These are phyloP conservation scores for Hippocampus kuda DNA, from an alignment of 2,797 vertebrate species.

Conservation along the genomic window DNA sequence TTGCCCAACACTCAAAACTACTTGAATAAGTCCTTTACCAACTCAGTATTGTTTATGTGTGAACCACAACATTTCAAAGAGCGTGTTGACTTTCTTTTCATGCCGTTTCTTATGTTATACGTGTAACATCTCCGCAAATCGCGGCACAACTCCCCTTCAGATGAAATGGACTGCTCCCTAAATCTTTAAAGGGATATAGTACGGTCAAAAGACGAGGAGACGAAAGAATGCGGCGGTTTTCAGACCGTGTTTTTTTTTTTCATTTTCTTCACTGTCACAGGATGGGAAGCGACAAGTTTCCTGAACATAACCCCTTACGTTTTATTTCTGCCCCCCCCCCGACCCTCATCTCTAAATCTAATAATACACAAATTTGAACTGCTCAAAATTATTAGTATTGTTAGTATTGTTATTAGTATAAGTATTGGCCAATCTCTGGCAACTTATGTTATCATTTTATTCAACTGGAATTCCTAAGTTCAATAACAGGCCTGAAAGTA, in stretches of 20 bases:
- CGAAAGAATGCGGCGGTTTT: constrained; percentile 2
- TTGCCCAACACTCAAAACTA: not conserved
- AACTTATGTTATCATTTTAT: not conserved
- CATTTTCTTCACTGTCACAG: not conserved
- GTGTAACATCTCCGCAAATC: not conserved
- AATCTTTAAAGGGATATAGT: constrained; percentile 58
- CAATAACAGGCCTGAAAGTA: not conserved
- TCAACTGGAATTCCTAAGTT: not conserved
- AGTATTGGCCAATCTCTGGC: too few species aligned
- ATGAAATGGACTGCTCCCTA: constrained; percentile 57
- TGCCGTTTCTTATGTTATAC: not conserved
- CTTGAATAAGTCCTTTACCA: too few species aligned
- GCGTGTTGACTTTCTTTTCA: not conserved
- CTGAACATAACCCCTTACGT: too few species aligned
- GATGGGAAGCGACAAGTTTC: too few species aligned
- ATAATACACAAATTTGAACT: too few species aligned
- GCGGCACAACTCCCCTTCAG: constrained; percentile 13
- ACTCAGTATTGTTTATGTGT: too few species aligned
- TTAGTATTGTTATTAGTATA: too few species aligned
- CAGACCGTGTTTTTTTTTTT: not conserved
- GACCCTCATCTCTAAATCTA: too few species aligned
- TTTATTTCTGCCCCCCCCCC: too few species aligned
- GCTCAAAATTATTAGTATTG: not conserved
- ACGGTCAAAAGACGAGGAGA: constrained; percentile 31
- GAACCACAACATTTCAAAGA: accelerated